These are phyloP conservation scores for Allygus modestus DNA, from an alignment of 2,888 invertebrate species.

Conservation along the genomic window DNA sequence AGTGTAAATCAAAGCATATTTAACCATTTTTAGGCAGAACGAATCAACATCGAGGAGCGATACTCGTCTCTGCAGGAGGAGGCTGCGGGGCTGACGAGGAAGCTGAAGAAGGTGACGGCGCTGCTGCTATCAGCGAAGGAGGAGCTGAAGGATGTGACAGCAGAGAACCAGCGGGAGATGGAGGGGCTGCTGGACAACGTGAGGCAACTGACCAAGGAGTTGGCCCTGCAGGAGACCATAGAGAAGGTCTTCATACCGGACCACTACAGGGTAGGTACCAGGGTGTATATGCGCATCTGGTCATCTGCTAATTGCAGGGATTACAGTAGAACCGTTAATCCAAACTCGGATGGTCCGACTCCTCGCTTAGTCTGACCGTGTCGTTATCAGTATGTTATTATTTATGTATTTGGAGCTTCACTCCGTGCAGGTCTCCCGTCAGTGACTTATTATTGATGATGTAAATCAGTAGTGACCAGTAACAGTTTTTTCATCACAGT, in stretches of 20 bases:
- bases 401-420: too few species aligned
- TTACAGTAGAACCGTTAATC: too few species aligned
- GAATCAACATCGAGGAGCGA: slow-evolving; percentile 95
- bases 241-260: slow-evolving; percentile 96
- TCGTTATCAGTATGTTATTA: too few species aligned
- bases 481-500: too few species aligned
- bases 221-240: slow-evolving; percentile 93
- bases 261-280: slow-evolving; percentile 86
- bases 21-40: slow-evolving; percentile 82
- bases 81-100: slow-evolving; percentile 93
- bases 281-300: neutral
- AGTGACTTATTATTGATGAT: too few species aligned
- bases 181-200: slow-evolving; percentile 97
- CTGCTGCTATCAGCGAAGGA: slow-evolving; percentile 92
- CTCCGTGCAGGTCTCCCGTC: too few species aligned
- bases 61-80: slow-evolving; percentile 97
- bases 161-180: slow-evolving; percentile 98
- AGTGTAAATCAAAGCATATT: too few species aligned
- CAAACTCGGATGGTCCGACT: too few species aligned
- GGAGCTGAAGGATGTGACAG: slow-evolving; percentile 90
- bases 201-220: slow-evolving; percentile 91
- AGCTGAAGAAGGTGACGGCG: slow-evolving; percentile 92
- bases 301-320: too few species aligned
- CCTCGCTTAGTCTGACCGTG: too few species aligned
- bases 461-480: too few species aligned